These are phyloP conservation scores for Melipona beecheii DNA, from an alignment of 2,888 invertebrate species.

Conservation along the genomic window DNA sequence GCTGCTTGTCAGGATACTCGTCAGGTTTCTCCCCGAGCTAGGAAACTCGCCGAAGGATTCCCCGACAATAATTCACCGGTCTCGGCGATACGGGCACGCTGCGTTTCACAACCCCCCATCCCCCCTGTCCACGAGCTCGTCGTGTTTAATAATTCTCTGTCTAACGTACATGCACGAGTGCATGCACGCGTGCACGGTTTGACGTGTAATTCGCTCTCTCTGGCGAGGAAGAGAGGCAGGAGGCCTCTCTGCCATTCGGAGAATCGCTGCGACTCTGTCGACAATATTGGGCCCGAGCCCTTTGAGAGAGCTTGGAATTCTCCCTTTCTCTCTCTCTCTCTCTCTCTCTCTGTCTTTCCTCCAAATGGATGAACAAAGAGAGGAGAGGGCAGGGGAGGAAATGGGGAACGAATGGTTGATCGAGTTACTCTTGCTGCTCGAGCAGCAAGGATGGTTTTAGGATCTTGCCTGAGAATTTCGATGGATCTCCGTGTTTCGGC, in stretches of 20 bases:
- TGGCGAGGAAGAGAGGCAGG: no score
- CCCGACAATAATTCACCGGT: slow-evolving; percentile 42
- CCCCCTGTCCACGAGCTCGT: slow-evolving; percentile 10
- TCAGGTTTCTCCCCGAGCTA: slow-evolving; percentile 67
- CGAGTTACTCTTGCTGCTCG: neutral
- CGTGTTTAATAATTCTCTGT: slow-evolving; percentile 47
- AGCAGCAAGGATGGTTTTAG: no score
- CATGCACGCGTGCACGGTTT: neutral
- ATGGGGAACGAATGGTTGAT: neutral
- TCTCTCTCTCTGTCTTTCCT: no score
- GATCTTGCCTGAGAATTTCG: no score
- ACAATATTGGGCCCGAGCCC: neutral
- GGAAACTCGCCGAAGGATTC: slow-evolving; percentile 58
- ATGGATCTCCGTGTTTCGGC: no score
- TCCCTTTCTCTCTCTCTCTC: no score
- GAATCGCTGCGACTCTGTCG: neutral
- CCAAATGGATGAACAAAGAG: no score
- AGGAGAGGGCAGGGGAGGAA: no score
- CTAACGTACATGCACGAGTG: slow-evolving; percentile 3
- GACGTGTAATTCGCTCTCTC: neutral
- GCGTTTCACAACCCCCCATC: slow-evolving; percentile 20
- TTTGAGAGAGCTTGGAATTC: neutral
- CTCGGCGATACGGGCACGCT: slow-evolving; percentile 8
- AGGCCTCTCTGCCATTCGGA: neutral
- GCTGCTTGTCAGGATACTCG: slow-evolving; percentile 76